Evolutionary conservation across 2,113 vertebrate species (phyloP).

Genomic region (Todiramphus saurophagus): DNA sequence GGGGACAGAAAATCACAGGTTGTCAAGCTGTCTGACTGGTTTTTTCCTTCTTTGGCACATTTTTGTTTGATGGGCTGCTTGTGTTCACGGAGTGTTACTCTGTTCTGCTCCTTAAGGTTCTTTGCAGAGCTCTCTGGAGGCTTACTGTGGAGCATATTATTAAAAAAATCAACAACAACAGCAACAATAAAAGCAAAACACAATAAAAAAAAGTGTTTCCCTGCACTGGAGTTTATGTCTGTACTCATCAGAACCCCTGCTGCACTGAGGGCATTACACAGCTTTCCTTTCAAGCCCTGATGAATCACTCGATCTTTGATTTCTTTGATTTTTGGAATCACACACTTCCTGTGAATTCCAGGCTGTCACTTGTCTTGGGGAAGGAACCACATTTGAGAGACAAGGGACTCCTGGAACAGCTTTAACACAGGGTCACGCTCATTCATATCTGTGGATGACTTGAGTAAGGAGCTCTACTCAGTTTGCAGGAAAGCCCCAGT

Average conservation of each 20-base stretch:
- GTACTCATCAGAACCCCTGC: neutral
- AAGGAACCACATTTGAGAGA: neutral
- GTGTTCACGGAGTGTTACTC: neutral
- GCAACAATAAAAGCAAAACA: neutral
- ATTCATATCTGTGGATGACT: neutral
- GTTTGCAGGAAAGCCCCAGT: neutral
- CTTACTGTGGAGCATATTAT: neutral
- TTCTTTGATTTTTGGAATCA: neutral
- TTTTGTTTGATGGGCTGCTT: neutral
- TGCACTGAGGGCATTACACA: neutral
- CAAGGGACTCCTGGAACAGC: neutral
- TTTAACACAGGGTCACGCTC: neutral
- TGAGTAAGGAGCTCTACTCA: neutral
- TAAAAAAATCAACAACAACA: neutral
- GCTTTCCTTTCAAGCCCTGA: neutral
- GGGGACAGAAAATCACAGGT: neutral
- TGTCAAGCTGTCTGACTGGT: neutral
- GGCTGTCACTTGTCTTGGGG: too few relatives aligned
- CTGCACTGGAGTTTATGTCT: neutral
- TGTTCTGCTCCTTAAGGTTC: neutral
- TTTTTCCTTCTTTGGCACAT: neutral
- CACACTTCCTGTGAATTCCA: neutral
- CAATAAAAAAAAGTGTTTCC: neutral
- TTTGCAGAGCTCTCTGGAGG: neutral
- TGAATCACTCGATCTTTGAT: neutral